Conservation (phyloP, 2,113 vertebrate genomes). For the Neogobius melanostomus region DNA sequence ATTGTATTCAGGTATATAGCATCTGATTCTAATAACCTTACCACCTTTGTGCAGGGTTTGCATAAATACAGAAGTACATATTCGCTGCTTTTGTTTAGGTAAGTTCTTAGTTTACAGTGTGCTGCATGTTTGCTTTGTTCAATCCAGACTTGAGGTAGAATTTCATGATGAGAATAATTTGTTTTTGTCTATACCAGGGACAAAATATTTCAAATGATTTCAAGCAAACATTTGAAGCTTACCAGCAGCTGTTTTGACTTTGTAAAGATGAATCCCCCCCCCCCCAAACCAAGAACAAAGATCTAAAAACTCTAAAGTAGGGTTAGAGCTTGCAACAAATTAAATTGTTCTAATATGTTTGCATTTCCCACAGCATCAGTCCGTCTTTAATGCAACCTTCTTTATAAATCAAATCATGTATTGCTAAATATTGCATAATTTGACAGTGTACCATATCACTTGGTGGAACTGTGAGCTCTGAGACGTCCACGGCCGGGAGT, state of each 20-base stretch:
- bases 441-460: neutral
- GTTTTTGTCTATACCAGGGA: neutral
- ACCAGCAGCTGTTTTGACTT: neutral
- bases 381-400: neutral
- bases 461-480: slow-evolving; percentile 4
- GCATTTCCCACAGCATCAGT: neutral
- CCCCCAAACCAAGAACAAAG: neutral
- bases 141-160: neutral
- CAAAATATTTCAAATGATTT: neutral
- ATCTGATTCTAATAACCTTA: no score
- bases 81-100: no score
- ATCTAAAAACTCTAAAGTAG: neutral
- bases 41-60: no score
- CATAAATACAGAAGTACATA: no score
- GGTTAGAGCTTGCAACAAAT: neutral
- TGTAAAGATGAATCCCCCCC: neutral
- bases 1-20: no score
- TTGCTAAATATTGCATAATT: neutral
- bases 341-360: neutral
- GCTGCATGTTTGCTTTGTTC: neutral
- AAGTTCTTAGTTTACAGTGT: no score
- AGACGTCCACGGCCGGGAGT: slow-evolving; percentile 54
- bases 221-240: neutral
- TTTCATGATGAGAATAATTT: neutral
- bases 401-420: neutral